These are phyloP conservation scores for Falco naumanni DNA, from an alignment of 2,797 vertebrate species.

Conservation along the genomic window DNA sequence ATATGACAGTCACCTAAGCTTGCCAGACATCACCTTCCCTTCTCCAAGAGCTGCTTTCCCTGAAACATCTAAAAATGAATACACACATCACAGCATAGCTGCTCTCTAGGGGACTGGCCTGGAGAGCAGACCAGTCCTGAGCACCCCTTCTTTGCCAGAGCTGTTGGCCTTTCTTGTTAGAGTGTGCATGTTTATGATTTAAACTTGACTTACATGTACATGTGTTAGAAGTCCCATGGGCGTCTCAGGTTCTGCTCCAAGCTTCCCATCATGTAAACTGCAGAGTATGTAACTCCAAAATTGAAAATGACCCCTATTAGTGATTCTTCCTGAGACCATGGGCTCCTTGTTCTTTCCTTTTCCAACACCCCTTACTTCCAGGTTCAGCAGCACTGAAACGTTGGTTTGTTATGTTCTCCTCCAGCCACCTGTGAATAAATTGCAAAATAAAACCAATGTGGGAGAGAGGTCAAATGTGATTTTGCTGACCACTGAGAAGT, in stretches of 20 bases:
- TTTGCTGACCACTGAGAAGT: neutral
- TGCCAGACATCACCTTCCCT: neutral
- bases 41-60: neutral
- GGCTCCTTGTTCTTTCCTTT: constrained; percentile 1
- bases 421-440: neutral
- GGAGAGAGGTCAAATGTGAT: neutral
- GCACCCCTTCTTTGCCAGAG: neutral
- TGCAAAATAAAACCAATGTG: neutral
- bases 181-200: neutral
- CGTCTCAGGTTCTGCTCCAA: constrained; percentile 12
- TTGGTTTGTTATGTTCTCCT: neutral
- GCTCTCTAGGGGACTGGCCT: neutral
- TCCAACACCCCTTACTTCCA: neutral
- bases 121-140: neutral
- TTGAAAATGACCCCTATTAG: neutral
- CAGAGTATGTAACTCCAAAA: neutral
- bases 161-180: neutral
- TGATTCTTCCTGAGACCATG: neutral
- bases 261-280: neutral
- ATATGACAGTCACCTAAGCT: neutral
- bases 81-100: neutral
- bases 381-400: neutral
- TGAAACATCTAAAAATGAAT: neutral
- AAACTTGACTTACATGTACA: neutral
- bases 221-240: neutral